A percentile compares a stretch with the other conserved stretches of the same genome.
Evolutionary conservation across 2,888 invertebrate genomes (phyloP).

Genomic region (Elegia similella): DNA sequence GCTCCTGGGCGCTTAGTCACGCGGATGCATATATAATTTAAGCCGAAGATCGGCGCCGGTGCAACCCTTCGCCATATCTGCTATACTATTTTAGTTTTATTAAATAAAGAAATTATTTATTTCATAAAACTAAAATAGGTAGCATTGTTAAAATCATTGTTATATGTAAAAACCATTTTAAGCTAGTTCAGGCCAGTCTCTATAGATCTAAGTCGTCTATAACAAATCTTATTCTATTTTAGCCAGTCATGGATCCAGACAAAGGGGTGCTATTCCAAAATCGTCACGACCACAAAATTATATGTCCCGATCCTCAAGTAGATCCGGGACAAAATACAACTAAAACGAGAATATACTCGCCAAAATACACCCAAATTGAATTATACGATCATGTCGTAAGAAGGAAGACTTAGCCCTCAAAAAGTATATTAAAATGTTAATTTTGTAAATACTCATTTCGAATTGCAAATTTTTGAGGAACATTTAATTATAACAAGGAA

Average conservation of each 20-base stretch:
- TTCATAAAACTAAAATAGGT: too few relatives aligned
- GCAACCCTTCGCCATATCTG: too few relatives aligned
- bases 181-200: too few relatives aligned
- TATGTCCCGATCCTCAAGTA: slow-evolving; percentile 85
- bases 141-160: too few relatives aligned
- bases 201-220: background rate
- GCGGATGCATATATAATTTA: too few relatives aligned
- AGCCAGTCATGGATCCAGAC: slow-evolving; percentile 86
- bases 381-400: slow-evolving; percentile 90
- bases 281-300: slow-evolving; percentile 88
- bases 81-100: too few relatives aligned
- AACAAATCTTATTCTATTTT: slow-evolving; percentile 24
- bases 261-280: slow-evolving; percentile 90
- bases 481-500: background rate
- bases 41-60: too few relatives aligned
- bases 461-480: slow-evolving; percentile 6
- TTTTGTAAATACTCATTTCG: background rate
- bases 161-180: too few relatives aligned
- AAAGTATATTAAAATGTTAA: background rate
- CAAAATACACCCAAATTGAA: slow-evolving; percentile 87
- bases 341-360: slow-evolving; percentile 83
- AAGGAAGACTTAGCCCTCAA: slow-evolving; percentile 62
- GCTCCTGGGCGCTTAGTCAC: too few relatives aligned
- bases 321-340: slow-evolving; percentile 86
- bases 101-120: too few relatives aligned